Conservation (phyloP, 2,113 vertebrate genomes). For the Dermatemys mawii region DNA sequence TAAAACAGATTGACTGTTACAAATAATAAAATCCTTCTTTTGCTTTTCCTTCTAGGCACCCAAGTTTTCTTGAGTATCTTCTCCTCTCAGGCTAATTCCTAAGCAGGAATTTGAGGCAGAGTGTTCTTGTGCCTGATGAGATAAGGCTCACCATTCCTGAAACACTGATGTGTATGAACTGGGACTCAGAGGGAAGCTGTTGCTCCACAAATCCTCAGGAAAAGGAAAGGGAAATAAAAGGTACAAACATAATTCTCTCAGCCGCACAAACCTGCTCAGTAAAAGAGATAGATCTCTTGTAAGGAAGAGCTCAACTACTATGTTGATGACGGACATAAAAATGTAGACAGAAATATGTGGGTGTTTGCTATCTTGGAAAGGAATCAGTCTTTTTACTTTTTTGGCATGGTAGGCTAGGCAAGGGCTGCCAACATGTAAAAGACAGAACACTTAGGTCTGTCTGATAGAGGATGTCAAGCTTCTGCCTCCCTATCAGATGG, state of each 20-base stretch:
- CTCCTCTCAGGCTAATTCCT: no score
- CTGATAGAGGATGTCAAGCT: slow-evolving; percentile 56
- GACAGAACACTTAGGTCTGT: slow-evolving; percentile 35
- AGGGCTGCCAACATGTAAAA: slow-evolving; percentile 39
- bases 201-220: background rate
- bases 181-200: background rate
- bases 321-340: slow-evolving; percentile 49
- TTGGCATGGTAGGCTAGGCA: slow-evolving; percentile 39
- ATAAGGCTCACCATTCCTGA: background rate
- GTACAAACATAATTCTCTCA: background rate
- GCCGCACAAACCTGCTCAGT: background rate
- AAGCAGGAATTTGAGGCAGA: rapidly evolving
- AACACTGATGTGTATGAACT: background rate
- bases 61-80: background rate
- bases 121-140: background rate
- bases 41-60: background rate
- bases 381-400: slow-evolving; percentile 53
- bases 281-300: slow-evolving; percentile 1
- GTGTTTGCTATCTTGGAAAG: slow-evolving; percentile 46
- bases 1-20: background rate
- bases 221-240: slow-evolving; percentile 17
- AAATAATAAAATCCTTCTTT: background rate
- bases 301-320: slow-evolving; percentile 19
- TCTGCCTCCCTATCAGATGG: slow-evolving; percentile 43
- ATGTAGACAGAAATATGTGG: slow-evolving; percentile 37